Conservation (phyloP, 92 coral and sea anemone species). For the Heliopora coerulea region DNA sequence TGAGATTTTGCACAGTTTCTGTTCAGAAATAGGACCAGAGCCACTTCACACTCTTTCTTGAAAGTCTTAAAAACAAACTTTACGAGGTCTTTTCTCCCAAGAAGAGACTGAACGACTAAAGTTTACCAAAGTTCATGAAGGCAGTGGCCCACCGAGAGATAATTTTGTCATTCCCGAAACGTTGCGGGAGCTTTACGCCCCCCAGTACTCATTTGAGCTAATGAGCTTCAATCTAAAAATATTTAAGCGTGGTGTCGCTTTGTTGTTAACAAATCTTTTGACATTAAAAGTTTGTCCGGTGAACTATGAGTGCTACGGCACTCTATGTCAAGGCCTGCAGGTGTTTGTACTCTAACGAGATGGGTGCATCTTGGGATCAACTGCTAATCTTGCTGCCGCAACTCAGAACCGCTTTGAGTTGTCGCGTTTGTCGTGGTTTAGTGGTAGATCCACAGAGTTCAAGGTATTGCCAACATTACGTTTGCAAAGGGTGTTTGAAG, state of each 20-base stretch:
- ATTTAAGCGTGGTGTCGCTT: too few relatives aligned
- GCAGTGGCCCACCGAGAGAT: too few relatives aligned
- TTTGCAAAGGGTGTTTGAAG: constrained; percentile 83
- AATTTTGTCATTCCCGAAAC: too few relatives aligned
- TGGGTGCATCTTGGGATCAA: constrained; percentile 67
- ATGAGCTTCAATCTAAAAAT: background rate
- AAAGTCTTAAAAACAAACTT: too few relatives aligned
- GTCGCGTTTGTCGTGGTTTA: constrained; percentile 95
- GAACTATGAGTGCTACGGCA: constrained; percentile 79
- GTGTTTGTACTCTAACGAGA: constrained; percentile 80
- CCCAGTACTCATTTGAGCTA: background rate
- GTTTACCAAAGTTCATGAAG: too few relatives aligned
- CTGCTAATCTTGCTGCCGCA: constrained; percentile 74
- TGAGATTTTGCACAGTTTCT: too few relatives aligned
- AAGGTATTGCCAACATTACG: constrained; percentile 82
- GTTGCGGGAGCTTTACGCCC: too few relatives aligned
- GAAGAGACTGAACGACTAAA: too few relatives aligned
- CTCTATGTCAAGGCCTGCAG: constrained; percentile 96
- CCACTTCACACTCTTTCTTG: too few relatives aligned
- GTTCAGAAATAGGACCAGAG: too few relatives aligned
- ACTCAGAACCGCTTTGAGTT: constrained; percentile 81
- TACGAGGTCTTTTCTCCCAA: too few relatives aligned
- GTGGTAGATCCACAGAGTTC: constrained; percentile 93
- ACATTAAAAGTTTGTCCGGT: background rate
- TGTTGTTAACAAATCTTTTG: background rate